Evolutionary conservation across 2,797 vertebrate species (phyloP).

Genomic region (Leptodactylus fallax): DNA sequence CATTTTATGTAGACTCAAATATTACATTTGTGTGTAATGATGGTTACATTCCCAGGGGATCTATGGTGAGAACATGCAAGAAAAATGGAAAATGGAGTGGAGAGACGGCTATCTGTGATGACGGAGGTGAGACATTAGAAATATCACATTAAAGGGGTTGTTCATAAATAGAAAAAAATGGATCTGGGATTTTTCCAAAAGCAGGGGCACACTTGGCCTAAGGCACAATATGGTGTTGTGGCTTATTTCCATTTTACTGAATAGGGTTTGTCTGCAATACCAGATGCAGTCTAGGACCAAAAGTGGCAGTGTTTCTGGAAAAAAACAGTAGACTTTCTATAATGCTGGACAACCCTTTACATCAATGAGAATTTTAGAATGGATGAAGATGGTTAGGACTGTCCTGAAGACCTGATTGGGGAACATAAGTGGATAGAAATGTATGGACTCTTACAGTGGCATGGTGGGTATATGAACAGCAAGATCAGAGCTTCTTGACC

Average conservation of each 20-base stretch:
- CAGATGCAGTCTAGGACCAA: no score
- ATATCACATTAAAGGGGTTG: not conserved
- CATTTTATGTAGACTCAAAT: slow-evolving; percentile 72
- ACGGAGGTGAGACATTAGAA: slow-evolving; percentile 74
- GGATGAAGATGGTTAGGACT: not conserved
- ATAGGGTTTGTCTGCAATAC: no score
- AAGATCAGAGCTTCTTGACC: not conserved
- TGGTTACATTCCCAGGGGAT: slow-evolving; percentile 79
- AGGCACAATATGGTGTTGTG: no score
- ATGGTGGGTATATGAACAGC: not conserved
- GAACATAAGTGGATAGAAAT: not conserved
- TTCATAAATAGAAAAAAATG: no score
- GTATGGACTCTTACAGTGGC: no score
- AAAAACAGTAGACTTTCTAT: no score
- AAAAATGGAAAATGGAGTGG: slow-evolving; percentile 83
- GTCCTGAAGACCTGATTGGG: not conserved
- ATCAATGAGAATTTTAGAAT: not conserved
- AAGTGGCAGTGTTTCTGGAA: no score
- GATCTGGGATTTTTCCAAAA: no score
- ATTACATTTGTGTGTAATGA: slow-evolving; percentile 83
- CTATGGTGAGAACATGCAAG: slow-evolving; percentile 78
- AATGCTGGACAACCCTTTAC: no score
- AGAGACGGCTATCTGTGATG: slow-evolving; percentile 78
- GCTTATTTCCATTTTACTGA: no score
- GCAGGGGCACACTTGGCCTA: no score